Evolutionary conservation across 2,797 vertebrate genomes (phyloP).

Genomic region (Picus viridis): DNA sequence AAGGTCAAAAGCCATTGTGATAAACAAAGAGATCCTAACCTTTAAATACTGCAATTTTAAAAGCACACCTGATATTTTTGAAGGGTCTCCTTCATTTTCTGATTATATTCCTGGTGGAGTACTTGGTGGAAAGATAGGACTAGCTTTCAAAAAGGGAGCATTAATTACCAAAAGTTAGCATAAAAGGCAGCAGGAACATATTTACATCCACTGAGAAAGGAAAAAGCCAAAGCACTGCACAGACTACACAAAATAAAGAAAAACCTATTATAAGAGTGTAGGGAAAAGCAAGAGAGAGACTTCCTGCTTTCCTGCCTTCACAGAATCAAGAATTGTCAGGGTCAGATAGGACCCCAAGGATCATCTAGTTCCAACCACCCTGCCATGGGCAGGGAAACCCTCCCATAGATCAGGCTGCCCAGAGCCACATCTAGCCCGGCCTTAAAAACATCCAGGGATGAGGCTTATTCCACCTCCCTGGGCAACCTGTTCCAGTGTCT

Average conservation of each 20-base stretch:
- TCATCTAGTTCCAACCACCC: too few relatives aligned
- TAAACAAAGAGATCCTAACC: neutral
- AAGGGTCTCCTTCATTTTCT: neutral
- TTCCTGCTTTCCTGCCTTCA: conserved; percentile 19
- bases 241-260: neutral
- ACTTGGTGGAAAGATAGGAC: neutral
- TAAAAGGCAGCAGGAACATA: neutral
- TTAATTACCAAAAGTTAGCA: neutral
- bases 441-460: too few relatives aligned
- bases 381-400: too few relatives aligned
- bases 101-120: neutral
- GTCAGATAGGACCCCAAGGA: too few relatives aligned
- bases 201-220: neutral
- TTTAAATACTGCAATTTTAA: conserved; percentile 7
- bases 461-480: too few relatives aligned
- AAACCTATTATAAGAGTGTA: neutral
- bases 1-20: neutral
- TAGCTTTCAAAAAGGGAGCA: neutral
- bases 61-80: neutral
- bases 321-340: neutral
- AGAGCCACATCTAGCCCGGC: too few relatives aligned
- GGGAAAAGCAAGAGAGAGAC: neutral
- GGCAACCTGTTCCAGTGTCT: too few relatives aligned
- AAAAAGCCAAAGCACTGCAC: neutral
- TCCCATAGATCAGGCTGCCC: too few relatives aligned